phyloP scores from a whole-genome alignment of 1,140 invertebrate species.

The Pinna nobilis region DNA sequence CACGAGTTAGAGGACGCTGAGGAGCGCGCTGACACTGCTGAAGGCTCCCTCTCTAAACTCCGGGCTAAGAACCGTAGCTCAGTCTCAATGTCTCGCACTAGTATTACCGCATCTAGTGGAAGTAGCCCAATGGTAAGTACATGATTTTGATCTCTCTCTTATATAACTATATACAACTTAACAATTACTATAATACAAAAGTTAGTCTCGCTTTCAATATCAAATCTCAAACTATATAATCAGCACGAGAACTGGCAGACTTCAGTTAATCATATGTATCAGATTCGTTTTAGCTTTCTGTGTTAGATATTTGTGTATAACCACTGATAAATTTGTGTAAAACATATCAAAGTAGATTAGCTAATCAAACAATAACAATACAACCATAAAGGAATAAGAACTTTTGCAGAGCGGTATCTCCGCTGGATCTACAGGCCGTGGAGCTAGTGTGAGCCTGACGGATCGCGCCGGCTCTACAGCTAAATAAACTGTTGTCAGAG shows the following conservation, averaged over 20 bases:
- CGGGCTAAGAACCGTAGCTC: conserved; percentile 94
- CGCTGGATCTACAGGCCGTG: not conserved
- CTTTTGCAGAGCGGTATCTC: not conserved
- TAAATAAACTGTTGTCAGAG: no score
- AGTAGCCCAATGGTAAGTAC: conserved; percentile 6
- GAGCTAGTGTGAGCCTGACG: not conserved
- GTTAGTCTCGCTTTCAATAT: no score
- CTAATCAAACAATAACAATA: not conserved
- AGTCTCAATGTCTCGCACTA: conserved; percentile 62
- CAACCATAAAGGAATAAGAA: not conserved
- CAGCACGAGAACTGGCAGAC: not conserved
- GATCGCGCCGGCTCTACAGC: not conserved
- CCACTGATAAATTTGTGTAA: not conserved
- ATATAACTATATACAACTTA: not conserved
- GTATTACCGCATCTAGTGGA: conserved; percentile 40
- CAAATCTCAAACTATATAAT: not conserved
- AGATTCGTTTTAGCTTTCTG: not conserved
- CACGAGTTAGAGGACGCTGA: conserved; percentile 99
- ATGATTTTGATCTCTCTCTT: not conserved
- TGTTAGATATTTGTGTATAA: not conserved
- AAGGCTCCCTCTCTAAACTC: conserved; percentile 98
- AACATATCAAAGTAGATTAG: not conserved
- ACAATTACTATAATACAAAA: not conserved
- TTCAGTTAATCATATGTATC: not conserved
- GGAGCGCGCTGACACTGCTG: conserved; percentile 97